Conservation (phyloP, 92 coral and sea anemone species). For the Muricea muricata region DNA sequence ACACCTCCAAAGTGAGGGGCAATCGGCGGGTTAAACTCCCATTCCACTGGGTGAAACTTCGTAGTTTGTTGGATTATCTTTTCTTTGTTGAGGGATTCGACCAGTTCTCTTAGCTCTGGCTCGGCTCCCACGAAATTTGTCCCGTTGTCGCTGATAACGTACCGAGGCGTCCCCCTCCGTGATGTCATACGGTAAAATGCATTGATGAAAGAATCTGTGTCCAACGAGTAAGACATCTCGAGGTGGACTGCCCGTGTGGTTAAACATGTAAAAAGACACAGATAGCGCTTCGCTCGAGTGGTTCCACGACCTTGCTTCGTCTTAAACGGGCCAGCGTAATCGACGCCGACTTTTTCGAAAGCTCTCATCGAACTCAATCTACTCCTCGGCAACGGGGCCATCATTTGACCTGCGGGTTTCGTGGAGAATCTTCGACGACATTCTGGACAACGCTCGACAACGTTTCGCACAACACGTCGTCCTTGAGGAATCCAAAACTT, state of each 20-base stretch:
- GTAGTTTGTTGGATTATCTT: slow-evolving; percentile 35
- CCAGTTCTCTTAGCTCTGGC: slow-evolving; percentile 55
- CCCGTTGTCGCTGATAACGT: slow-evolving; percentile 27
- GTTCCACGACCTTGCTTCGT: slow-evolving; percentile 65
- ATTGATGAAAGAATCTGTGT: not conserved
- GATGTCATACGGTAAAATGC: not conserved
- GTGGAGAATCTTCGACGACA: too few relatives aligned
- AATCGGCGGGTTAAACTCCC: slow-evolving; percentile 62
- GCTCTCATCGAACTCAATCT: slow-evolving; percentile 58
- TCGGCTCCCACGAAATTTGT: slow-evolving; percentile 59
- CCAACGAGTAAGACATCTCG: slow-evolving; percentile 42
- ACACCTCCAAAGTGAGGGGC: slow-evolving; percentile 64
- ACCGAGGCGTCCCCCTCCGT: not conserved
- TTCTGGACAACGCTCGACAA: too few relatives aligned
- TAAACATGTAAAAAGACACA: slow-evolving; percentile 69
- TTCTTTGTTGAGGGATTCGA: slow-evolving; percentile 51
- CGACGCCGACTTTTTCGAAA: too few relatives aligned
- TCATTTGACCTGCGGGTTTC: too few relatives aligned
- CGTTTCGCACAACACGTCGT: slow-evolving; percentile 44
- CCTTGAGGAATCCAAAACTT: too few relatives aligned
- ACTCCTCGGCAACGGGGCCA: slow-evolving; percentile 46
- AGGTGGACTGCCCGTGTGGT: slow-evolving; percentile 61
- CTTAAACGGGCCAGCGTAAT: slow-evolving; percentile 56
- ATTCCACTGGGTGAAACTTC: slow-evolving; percentile 39
- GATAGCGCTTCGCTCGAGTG: slow-evolving; percentile 52